Base-by-base conservation (phyloP, 2,113 vertebrate genomes). In the Marmota monax region DNA sequence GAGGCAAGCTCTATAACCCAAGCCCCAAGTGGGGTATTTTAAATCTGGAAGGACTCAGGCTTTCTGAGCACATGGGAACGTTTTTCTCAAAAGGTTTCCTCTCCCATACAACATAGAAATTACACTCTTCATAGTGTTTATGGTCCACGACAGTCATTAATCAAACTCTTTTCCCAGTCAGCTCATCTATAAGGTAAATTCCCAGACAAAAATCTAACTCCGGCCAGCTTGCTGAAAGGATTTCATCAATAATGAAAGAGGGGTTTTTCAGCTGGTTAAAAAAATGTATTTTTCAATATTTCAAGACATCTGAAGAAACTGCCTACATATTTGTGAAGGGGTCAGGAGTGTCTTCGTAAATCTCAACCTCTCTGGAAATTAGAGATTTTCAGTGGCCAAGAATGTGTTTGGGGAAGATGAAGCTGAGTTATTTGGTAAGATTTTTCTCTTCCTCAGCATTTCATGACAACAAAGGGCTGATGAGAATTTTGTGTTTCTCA, bases 171-270 rank as follows among this genome's bases (percentile, higher is more conserved):
- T 83, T 84, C 51, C 61, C 39, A 27, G 80, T 34, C 96, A 97
- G 83, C 96, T 92, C 87, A 72, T 34, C 67, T 83, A 92, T 88
- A 97, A 98, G 39, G 92, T 2, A 88, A 95, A 96, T 87, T 88
- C 65, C 83, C 37, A 73, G 88, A 97, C 42, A 96, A 83, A 96
- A 72, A 32, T 34, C 58, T 58, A 95, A 96, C 56, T 63, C 53
- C 84, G 53, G 80, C 93, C 78, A 77, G 8, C 4, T 65, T 34
- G 96, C 87, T 87, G 83, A 61, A 69, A 96, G 37, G 23, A 67
- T 34, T 84, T 34, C 73, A 22, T 96, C 83, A 95, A 27, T 77
- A 96, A 45, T 18, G 8, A 67, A 79, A 94, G 96, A 84, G 78
- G 18, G 17, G 25, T 91, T 94, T 94, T 94, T 96, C 92, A 94